Evolutionary conservation across 1,140 invertebrate genomes (phyloP), one percentile per base, ranked within the genome.

Genomic region (Sitophilus oryzae): DNA sequence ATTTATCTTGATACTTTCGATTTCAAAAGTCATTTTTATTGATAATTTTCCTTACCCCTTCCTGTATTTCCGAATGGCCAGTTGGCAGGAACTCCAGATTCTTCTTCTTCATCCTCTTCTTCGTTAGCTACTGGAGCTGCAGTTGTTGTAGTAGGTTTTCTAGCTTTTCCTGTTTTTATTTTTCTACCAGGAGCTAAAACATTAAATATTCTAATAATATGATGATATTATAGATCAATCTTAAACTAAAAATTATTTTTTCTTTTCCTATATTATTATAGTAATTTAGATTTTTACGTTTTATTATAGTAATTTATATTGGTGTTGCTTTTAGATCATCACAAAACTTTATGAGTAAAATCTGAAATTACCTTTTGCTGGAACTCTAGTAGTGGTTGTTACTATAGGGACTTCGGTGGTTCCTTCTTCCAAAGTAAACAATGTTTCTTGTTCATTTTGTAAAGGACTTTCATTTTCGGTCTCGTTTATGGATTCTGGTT

Each of bases 21-120:
- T 11, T 22, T 42, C 11, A 23, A n/a, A n/a, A n/a, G n/a, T n/a
- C n/a, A n/a, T n/a, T n/a, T n/a, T n/a, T n/a, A n/a, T n/a, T 16
- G 16, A 30, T 22, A 20, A 14, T 20, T 8, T 30, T 8, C 15
- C 30, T 38, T 47, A 59, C 58, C 52, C 46, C 20, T 50, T 46
- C 25, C 48, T n/a, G 38, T 14, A 23, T 46, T 66, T 59, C 3
- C 63, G 18, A 65, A 68, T 19, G 70, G 69, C 54, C 60, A 67
- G 3, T 66, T 63, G 10, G 41, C 41, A 3, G 47, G 9, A n/a
- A 46, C 11, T 6, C 63, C 59, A 21, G 69, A 63, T 35, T 68
- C 62, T 19, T 71, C 67, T 20, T 63, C 62, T 11, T 65, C 62
- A 45, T 59, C 50, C 58, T 65, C 61, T 30, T 59, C 59, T 23